Conservation (phyloP, 1,140 invertebrate species). For the Ptiloglossa arizonensis region DNA sequence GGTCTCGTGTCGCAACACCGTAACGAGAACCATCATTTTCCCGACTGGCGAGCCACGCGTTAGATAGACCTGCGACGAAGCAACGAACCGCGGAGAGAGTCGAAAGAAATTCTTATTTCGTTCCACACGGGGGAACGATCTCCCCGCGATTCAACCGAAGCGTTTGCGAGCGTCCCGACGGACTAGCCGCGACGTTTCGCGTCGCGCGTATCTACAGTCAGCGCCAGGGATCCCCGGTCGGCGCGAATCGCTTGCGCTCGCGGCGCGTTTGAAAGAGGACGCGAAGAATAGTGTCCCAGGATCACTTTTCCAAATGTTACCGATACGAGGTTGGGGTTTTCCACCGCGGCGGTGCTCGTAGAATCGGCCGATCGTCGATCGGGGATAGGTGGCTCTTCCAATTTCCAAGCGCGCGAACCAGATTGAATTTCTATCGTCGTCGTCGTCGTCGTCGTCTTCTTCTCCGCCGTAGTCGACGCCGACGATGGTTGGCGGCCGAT, state of each 20-base stretch:
- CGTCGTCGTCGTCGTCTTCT: constrained; percentile 44
- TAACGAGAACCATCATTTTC: no score
- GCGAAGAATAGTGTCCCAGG: constrained; percentile 66
- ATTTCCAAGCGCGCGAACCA: constrained; percentile 74
- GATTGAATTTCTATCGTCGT: constrained; percentile 78
- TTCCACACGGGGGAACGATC: no score
- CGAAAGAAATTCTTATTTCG: no score
- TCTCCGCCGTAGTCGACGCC: constrained; percentile 22
- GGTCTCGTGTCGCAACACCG: no score
- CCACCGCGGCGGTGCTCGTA: constrained; percentile 48
- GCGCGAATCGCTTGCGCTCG: constrained; percentile 41
- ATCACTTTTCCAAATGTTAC: constrained; percentile 69
- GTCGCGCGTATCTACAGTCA: constrained; percentile 53
- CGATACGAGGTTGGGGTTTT: constrained; percentile 49
- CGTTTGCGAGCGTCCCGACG: constrained; percentile 58
- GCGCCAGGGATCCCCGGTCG: constrained; percentile 13
- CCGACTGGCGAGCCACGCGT: no score
- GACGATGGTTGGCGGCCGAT: constrained; percentile 65
- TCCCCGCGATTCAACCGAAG: constrained; percentile 51
- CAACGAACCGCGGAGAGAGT: no score
- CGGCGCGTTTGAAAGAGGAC: constrained; percentile 38
- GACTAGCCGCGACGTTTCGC: constrained; percentile 55
- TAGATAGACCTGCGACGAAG: no score
- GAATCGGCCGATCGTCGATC: constrained; percentile 60
- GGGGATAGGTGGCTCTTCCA: constrained; percentile 70